phyloP scores from a whole-genome alignment of 2,888 invertebrate species.

The Agrotis ipsilon region DNA sequence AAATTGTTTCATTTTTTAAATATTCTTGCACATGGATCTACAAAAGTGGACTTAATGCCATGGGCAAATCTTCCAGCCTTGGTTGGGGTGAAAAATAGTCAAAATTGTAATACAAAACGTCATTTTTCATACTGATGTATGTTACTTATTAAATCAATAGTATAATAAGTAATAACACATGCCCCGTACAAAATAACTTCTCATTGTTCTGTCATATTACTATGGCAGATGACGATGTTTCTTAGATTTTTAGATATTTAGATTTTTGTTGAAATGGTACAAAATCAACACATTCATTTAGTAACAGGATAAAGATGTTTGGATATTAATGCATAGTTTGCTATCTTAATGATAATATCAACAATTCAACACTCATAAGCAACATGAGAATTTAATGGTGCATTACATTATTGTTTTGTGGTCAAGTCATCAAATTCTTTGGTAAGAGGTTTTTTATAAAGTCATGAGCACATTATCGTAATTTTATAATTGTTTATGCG shows the following conservation, averaged over 20 bases:
- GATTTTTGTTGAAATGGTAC: background rate
- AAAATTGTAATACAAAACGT: too few species aligned
- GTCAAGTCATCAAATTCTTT: background rate
- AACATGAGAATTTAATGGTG: slow-evolving; percentile 1
- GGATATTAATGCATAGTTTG: background rate
- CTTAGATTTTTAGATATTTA: background rate
- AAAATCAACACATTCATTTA: background rate
- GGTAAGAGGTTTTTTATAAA: background rate
- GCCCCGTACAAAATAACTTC: background rate
- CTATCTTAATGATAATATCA: slow-evolving; percentile 1
- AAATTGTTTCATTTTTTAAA: too few species aligned
- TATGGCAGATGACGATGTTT: too few species aligned
- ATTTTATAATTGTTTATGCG: background rate
- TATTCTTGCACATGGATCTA: too few species aligned
- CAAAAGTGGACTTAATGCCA: too few species aligned
- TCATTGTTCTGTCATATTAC: background rate
- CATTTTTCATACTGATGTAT: too few species aligned
- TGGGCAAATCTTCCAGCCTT: too few species aligned
- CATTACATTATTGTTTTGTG: background rate
- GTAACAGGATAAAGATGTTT: background rate
- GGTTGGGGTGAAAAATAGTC: too few species aligned
- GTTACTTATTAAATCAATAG: too few species aligned
- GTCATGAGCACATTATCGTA: background rate
- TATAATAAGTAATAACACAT: background rate
- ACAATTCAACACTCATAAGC: background rate